These are phyloP conservation scores for Caranx melampygus DNA, from an alignment of 2,113 vertebrate genomes.

Conservation along the genomic window DNA sequence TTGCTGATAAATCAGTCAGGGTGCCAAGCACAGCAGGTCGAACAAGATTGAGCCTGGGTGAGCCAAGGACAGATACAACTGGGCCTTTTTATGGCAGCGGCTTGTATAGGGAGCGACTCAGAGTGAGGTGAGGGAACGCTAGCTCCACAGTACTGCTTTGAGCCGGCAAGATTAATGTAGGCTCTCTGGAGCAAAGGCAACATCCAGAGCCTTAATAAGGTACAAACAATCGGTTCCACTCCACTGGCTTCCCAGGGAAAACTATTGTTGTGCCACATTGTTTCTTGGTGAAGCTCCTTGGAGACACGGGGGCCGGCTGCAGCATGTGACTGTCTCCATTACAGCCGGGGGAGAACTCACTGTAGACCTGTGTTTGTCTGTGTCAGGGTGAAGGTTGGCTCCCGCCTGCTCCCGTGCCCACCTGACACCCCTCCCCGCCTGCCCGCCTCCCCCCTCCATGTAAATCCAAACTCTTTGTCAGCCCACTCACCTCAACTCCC, in stretches of 20 bases:
- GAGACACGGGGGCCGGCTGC: conserved; percentile 72
- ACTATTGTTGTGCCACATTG: conserved; percentile 84
- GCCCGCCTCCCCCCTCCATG: conserved; percentile 1
- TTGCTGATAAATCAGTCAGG: conserved; percentile 56
- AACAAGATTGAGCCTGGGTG: conserved; percentile 53
- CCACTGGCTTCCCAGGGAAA: conserved; percentile 84
- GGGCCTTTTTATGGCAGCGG: conserved; percentile 69
- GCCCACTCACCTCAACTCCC: conserved; percentile 95
- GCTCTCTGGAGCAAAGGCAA: conserved; percentile 86
- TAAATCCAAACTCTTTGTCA: conserved; percentile 50
- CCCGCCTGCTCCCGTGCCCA: background rate
- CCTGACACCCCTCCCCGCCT: background rate
- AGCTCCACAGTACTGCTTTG: conserved; percentile 75
- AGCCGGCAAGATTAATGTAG: conserved; percentile 86
- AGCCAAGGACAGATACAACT: conserved; percentile 55
- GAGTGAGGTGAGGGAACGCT: conserved; percentile 69
- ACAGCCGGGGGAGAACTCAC: conserved; percentile 70
- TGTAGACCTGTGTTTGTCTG: conserved; percentile 70
- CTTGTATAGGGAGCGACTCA: conserved; percentile 67
- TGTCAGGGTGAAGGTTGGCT: conserved; percentile 66
- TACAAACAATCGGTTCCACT: conserved; percentile 88
- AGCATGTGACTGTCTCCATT: conserved; percentile 78
- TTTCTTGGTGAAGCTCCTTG: conserved; percentile 75
- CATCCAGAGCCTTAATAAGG: conserved; percentile 88
- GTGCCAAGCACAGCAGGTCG: conserved; percentile 30